Base-by-base conservation (phyloP, 2,113 vertebrate genomes). In the Periophthalmodon schlosseri region DNA sequence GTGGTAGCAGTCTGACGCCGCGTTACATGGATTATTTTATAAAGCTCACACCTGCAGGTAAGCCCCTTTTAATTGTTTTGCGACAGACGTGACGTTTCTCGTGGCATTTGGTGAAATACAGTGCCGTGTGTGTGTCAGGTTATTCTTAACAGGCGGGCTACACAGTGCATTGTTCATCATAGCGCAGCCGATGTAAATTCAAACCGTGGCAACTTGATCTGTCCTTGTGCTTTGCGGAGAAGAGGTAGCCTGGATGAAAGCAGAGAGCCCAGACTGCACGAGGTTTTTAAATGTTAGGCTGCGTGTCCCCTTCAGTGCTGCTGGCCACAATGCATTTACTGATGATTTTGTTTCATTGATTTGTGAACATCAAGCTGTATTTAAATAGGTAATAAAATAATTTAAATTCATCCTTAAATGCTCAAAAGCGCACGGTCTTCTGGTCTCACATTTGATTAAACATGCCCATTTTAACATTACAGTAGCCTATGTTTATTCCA, bases 11-110 rank as follows among this genome's bases (percentile, higher is more conserved):
- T 21, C 34, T 39, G 34, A 65, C 34, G 34, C 34, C 8, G 67
- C 72, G 44, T 21, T 64, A 3, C 33, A 3, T 49, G 75, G 66
- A 67, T 73, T 15, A 24, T 52, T 65, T 18, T 23, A 72, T 70
- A 82, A 78, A 76, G 69, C 73, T 1, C 70, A 5, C 66, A 67
- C 36, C 81, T 82, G 79, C 85, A 86, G 87, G 87, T 89, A 74
- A 66, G 6, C 52, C 18, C 0, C 4, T 14, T 33, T 76, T 61
- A 61, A 66, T 52, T 61, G 34, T 3, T 16, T 49, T 20, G 21
- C 23, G 4, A 14, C 33, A 10, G n/a, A 6, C 57, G 36, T 64
- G 4, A 72, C 70, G 39, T 66, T 66, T 64, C 64, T 49, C 3
- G 13, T 23, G 15, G 24, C 6, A 6, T 54, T 61, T 24, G 21